These are phyloP conservation scores for Sicus ferrugineus DNA, from an alignment of 2,888 invertebrate species.

Conservation along the genomic window DNA sequence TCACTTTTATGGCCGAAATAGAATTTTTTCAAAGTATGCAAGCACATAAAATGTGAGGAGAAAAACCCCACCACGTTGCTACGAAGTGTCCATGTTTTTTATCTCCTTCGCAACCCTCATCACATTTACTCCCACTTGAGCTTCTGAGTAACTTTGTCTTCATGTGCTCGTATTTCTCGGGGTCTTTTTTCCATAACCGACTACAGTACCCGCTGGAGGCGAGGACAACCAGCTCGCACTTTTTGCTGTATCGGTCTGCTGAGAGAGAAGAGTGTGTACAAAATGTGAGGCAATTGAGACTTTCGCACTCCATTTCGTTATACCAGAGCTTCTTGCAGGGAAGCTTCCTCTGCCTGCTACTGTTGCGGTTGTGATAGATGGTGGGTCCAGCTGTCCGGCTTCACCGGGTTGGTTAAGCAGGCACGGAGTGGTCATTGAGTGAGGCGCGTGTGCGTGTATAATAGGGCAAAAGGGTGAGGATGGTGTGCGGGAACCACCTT, in stretches of 20 bases:
- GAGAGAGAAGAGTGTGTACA: neutral
- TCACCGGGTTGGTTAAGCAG: slow-evolving; percentile 1
- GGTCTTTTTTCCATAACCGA: neutral
- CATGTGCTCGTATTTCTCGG: neutral
- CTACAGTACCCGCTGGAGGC: neutral
- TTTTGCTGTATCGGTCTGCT: neutral
- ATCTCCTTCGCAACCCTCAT: neutral
- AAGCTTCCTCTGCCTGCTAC: neutral
- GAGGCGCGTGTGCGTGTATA: too few relatives aligned
- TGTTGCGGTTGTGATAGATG: neutral
- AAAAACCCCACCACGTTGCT: neutral
- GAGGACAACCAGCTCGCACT: neutral
- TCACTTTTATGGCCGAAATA: slow-evolving; percentile 1
- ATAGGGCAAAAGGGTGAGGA: too few relatives aligned
- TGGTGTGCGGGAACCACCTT: too few relatives aligned
- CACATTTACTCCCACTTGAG: neutral
- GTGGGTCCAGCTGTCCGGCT: neutral
- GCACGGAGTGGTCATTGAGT: too few relatives aligned
- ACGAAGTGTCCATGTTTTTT: neutral
- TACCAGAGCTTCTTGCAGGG: slow-evolving; percentile 1
- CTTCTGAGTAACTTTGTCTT: neutral
- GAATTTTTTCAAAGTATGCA: slow-evolving; percentile 19
- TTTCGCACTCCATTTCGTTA: slow-evolving; percentile 30
- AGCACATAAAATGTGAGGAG: slow-evolving; percentile 14
- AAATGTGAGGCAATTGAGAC: slow-evolving; percentile 10